Percentiles rank a stretch among this genome's conserved stretches.
These are phyloP conservation scores for Crocuta crocuta DNA, from an alignment of 2,113 vertebrate genomes.

Conservation along the genomic window DNA sequence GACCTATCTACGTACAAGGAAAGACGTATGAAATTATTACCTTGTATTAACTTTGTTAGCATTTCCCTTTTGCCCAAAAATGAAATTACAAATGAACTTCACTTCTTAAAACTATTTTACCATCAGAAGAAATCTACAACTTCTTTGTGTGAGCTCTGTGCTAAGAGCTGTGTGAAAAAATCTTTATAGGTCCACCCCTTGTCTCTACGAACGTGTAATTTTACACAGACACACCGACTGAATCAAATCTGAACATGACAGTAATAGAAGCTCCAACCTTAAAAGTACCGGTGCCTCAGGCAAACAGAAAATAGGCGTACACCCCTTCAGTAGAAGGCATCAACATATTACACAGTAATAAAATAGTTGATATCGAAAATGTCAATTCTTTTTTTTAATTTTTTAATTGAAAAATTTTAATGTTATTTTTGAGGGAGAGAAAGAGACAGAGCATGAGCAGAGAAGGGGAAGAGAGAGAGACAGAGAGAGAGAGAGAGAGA, in stretches of 20 bases:
- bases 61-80: not conserved
- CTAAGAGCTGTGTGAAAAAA: not conserved
- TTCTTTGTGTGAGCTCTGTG: not conserved
- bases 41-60: not conserved
- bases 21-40: not conserved
- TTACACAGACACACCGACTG: not conserved
- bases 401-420: too few species aligned
- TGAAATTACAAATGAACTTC: slow-evolving; percentile 17
- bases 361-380: not conserved
- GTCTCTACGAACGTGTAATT: not conserved
- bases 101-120: not conserved
- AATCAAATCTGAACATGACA: not conserved
- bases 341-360: not conserved
- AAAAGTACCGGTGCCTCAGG: not conserved
- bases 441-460: too few species aligned
- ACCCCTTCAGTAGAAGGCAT: not conserved
- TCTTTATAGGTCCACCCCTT: not conserved
- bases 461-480: too few species aligned
- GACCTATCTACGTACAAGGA: not conserved
- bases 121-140: not conserved
- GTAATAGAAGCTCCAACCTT: not conserved
- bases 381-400: not conserved
- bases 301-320: not conserved
- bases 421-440: too few species aligned
- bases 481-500: too few species aligned